Evolutionary conservation across 2,797 vertebrate species (phyloP), one percentile per base, ranked within the genome.

Genomic region (Lithobates pipiens): DNA sequence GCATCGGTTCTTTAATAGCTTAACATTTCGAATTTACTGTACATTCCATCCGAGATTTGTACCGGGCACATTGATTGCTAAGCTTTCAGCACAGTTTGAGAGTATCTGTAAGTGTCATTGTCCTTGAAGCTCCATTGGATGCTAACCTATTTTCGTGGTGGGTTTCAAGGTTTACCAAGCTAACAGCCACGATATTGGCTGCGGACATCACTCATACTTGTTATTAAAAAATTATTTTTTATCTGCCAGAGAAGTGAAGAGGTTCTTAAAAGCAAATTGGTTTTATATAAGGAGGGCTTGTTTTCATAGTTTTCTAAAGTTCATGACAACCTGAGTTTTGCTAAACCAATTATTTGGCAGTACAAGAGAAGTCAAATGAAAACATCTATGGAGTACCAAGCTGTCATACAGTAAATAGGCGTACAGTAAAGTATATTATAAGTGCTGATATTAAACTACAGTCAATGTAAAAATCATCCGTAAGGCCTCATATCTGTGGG

Each of bases 141-240:
- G 18, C 46, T 76, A 46, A 11, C 1, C 39, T 76, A n/a, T 82
- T 57, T 42, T 54, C 27, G 16, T 23, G 10, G 10, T 83, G 18
- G 21, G 34, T n/a, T 71, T 77, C 10, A 54, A 76, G 57, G 10
- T 15, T 42, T 71, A 39, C n/a, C 50, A 2, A 76, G n/a, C 67
- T 82, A 46, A 82, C 67, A 67, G 44, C 81, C 50, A 29, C 42
- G 23, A 27, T 69, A 25, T 54, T 76, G 13, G n/a, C 39, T 44
- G 27, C 6, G 61, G 9, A 11, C 63, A 13, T 75, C 72, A 9
- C 18, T 65, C 61, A 44, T 23, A 4, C 57, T 32, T 18, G 27
- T 34, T 54, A 13, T n/a, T 68, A 36, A 83, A 72, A 76, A 65
- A 0, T 4, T 25, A 10, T 32, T 15, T n/a, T 39, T 69, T 65